Conservation (phyloP, 2,888 invertebrate genomes). For the Latrodectus elegans region DNA sequence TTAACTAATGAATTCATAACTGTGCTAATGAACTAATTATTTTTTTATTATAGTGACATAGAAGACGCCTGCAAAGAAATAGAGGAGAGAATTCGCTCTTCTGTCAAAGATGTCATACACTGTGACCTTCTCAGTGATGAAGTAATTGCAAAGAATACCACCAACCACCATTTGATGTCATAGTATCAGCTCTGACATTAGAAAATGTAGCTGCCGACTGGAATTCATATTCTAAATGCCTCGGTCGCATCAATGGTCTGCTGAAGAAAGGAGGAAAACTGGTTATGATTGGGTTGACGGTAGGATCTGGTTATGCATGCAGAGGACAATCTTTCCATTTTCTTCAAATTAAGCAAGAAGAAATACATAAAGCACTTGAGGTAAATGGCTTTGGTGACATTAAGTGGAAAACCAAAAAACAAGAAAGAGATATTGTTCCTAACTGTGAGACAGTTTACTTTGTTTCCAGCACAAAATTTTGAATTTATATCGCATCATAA, state of each 20-base stretch:
- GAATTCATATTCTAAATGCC: constrained; percentile 22
- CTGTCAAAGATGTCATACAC: constrained; percentile 37
- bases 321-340: constrained; percentile 31
- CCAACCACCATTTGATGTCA: constrained; percentile 22
- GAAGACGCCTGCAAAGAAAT: constrained; percentile 27
- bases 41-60: constrained; percentile 6
- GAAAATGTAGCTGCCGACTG: constrained; percentile 25
- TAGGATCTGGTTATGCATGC: constrained; percentile 24
- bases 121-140: constrained; percentile 33
- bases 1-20: too few species aligned
- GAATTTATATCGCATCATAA: not conserved
- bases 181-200: constrained; percentile 26
- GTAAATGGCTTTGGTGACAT: constrained; percentile 25
- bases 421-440: constrained; percentile 2
- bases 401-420: constrained; percentile 18
- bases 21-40: not conserved
- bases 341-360: constrained; percentile 3
- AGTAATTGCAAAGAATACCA: constrained; percentile 20
- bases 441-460: constrained; percentile 40
- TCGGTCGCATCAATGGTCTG: constrained; percentile 11
- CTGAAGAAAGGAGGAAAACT: constrained; percentile 8
- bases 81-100: constrained; percentile 34
- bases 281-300: constrained; percentile 24
- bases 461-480: constrained; percentile 33
- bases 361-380: constrained; percentile 11